Base-by-base conservation (phyloP, 2,113 vertebrate species). In the Caretta caretta region DNA sequence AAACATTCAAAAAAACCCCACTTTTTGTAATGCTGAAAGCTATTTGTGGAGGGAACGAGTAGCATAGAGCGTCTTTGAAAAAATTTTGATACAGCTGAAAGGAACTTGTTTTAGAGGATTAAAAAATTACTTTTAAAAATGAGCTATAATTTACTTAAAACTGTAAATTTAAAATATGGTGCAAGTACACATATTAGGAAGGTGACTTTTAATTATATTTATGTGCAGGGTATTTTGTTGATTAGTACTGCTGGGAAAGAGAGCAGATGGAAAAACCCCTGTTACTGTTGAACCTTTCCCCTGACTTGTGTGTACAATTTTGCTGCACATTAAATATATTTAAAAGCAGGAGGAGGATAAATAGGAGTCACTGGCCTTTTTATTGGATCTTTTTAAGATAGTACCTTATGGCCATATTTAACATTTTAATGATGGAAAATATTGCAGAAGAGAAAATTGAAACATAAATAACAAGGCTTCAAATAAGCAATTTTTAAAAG, bases 321-420 rank as follows among this genome's bases (percentile, higher is more conserved):
- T 5, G 22, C 27, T 62, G 80, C 53, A 57, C 88, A 92, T 95
- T 94, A 93, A 93, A 92, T 95, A 12, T 75, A 46, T 31, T 8
- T 92, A 86, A 57, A 48, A 93, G 89, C 92, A 86, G 84, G 38
- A 78, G 78, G 94, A 29, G 35, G 62, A n/a, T 69, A 69, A 69
- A 69, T 35, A n/a, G 62, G 51, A 93, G 81, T 95, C 56, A 12
- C 13, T 94, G 78, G 17, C 93, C 56, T 94, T 90, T 94, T 91
- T 93, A 54, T 62, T 89, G 76, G 20, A 19, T 25, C 38, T 76
- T 10, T 94, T 8, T 91, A 78, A 65, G 48, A 10, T 53, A 84
- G 92, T 90, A 57, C 9, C 12, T 79, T 65, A 3, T 75, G 22
- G 27, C 1, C 0, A 3, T 11, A 2, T 83, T 93, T 84, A 86